Evolutionary conservation across 1,140 invertebrate species (phyloP).

Genomic region (Eumaeus atala): DNA sequence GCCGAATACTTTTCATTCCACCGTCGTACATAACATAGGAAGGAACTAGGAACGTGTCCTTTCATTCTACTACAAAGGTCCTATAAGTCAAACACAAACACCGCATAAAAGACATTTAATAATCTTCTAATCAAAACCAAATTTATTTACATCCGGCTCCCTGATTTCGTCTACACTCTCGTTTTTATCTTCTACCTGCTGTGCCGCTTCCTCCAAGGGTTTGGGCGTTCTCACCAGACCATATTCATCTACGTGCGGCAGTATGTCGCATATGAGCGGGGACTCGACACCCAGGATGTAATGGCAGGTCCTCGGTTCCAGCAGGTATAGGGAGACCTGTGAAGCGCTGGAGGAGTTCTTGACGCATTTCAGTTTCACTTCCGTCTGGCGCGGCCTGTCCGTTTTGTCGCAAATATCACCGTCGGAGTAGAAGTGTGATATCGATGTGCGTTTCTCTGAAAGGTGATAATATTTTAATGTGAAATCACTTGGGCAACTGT

Average conservation of each 20-base stretch:
- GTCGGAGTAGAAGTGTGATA: constrained; percentile 91
- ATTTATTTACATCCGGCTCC: constrained; percentile 32
- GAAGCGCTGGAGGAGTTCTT: constrained; percentile 80
- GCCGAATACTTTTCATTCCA: too few relatives aligned
- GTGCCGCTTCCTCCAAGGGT: constrained; percentile 8
- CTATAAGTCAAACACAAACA: constrained; percentile 21
- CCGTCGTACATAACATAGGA: too few relatives aligned
- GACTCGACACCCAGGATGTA: constrained; percentile 95
- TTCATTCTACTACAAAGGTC: neutral
- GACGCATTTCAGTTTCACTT: constrained; percentile 89
- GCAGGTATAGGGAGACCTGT: constrained; percentile 89
- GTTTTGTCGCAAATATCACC: constrained; percentile 92
- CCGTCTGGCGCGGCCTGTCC: constrained; percentile 86
- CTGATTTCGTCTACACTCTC: constrained; percentile 25
- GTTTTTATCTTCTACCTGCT: constrained; percentile 20
- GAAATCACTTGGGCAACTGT: too few relatives aligned
- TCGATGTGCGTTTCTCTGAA: constrained; percentile 76
- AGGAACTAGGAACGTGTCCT: too few relatives aligned
- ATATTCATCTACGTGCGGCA: constrained; percentile 83
- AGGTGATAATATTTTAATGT: constrained; percentile 6
- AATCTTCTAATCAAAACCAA: constrained; percentile 46
- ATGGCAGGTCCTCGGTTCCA: constrained; percentile 93
- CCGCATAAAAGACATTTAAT: constrained; percentile 38
- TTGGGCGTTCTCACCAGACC: constrained; percentile 72
- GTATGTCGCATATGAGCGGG: constrained; percentile 88